These are phyloP conservation scores for Calyptomena viridis DNA, from an alignment of 2,113 vertebrate genomes.

Conservation along the genomic window DNA sequence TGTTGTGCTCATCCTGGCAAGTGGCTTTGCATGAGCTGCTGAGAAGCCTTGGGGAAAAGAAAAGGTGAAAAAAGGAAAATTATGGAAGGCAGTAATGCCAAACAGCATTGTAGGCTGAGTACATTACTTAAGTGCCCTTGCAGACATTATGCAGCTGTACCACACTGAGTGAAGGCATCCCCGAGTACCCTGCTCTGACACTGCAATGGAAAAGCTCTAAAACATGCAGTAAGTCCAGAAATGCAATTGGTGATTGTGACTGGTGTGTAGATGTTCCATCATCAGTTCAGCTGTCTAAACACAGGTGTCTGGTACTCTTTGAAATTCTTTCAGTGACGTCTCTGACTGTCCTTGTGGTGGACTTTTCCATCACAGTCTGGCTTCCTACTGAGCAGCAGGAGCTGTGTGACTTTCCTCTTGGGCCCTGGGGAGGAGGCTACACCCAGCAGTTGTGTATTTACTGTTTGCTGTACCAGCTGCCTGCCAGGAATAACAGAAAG, in stretches of 20 bases:
- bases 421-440: not conserved
- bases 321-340: not conserved
- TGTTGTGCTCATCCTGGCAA: not conserved
- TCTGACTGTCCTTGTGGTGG: not conserved
- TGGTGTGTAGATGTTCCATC: not conserved
- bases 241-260: not conserved
- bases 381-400: not conserved
- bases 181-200: not conserved
- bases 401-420: not conserved
- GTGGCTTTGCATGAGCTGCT: not conserved
- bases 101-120: not conserved
- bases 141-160: not conserved
- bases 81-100: not conserved
- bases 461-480: not conserved
- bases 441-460: not conserved
- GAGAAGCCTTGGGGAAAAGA: not conserved
- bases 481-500: not conserved
- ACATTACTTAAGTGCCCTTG: not conserved
- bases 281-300: constrained; percentile 6
- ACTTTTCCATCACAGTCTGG: not conserved
- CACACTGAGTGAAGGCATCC: not conserved
- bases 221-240: not conserved
- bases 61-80: not conserved
- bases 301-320: not conserved
- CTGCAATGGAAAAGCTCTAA: not conserved